Conservation (phyloP, 2,797 vertebrate genomes). For the Pantherophis alleghaniensis region DNA sequence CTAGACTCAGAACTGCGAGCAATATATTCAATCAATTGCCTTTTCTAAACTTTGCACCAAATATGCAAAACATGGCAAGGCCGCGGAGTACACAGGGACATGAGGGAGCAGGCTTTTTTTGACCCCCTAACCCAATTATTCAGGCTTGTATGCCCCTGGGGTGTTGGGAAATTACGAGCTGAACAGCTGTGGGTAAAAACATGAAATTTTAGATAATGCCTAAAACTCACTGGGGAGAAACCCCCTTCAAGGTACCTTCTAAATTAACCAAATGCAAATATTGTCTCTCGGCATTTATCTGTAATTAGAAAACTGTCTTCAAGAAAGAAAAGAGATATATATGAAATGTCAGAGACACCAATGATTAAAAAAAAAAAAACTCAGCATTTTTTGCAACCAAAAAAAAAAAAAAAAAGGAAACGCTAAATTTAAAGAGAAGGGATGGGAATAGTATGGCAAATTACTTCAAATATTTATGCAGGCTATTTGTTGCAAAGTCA, state of each 20-base stretch:
- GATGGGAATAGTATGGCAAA: not conserved
- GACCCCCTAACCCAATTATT: not conserved
- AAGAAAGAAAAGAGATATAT: constrained; percentile 29
- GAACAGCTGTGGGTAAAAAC: constrained; percentile 56
- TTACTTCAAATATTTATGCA: not conserved
- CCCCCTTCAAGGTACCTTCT: constrained; percentile 56
- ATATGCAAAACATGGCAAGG: not conserved
- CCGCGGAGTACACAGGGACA: not conserved
- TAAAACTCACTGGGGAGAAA: constrained; percentile 47
- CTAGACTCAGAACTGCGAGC: not conserved
- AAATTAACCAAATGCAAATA: constrained; percentile 57
- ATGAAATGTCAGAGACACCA: constrained; percentile 4
- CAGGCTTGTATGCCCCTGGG: not conserved
- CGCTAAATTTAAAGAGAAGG: not conserved
- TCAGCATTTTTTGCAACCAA: no score
- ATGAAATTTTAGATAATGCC: constrained; percentile 41
- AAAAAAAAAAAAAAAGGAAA: constrained; percentile 11
- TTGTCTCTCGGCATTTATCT: constrained; percentile 50
- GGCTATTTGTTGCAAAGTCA: not conserved
- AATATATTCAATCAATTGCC: not conserved
- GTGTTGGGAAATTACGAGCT: constrained; percentile 27
- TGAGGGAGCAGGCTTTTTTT: not conserved
- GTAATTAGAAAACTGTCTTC: constrained; percentile 59
- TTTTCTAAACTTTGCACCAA: not conserved
- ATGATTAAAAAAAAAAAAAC: constrained; percentile 9